Evolutionary conservation across 1,140 invertebrate species (phyloP).

Genomic region (Ctenoplectra terminalis): DNA sequence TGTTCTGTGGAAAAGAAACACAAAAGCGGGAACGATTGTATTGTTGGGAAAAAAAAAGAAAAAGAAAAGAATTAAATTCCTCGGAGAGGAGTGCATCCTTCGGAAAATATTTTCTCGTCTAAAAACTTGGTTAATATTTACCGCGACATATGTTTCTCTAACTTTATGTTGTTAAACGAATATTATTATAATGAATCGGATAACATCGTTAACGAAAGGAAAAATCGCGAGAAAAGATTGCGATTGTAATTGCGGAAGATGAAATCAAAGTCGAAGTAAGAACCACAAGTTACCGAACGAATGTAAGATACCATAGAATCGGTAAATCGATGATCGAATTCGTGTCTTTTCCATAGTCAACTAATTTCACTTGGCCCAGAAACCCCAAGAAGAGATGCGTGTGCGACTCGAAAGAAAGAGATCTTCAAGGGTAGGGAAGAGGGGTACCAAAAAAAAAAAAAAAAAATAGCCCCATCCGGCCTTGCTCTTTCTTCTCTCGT

Average conservation of each 20-base stretch:
- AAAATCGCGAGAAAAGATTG: too few species aligned
- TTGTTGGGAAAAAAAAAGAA: constrained; percentile 5
- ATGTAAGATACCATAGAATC: not conserved
- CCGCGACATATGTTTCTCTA: too few species aligned
- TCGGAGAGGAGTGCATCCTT: not conserved
- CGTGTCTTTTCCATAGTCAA: constrained; percentile 23
- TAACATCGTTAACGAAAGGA: too few species aligned
- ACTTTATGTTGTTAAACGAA: not conserved
- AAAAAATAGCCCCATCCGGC: constrained; percentile 1
- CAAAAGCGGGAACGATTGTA: constrained; percentile 36
- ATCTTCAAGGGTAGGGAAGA: not conserved
- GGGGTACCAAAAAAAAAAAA: not conserved
- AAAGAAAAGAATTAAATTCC: not conserved
- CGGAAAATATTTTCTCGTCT: not conserved
- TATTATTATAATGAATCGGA: not conserved
- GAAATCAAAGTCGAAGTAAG: not conserved
- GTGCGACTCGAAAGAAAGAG: not conserved
- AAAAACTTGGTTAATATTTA: not conserved
- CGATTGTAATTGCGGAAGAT: not conserved
- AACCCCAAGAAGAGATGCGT: not conserved
- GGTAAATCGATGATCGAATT: not conserved
- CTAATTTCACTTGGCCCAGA: constrained; percentile 36
- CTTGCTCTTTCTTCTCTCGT: constrained; percentile 44
- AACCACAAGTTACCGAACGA: not conserved
- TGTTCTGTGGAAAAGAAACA: constrained; percentile 54